These are phyloP conservation scores for Micropoecilia bifurca DNA, from an alignment of 2,797 vertebrate species.

Conservation along the genomic window DNA sequence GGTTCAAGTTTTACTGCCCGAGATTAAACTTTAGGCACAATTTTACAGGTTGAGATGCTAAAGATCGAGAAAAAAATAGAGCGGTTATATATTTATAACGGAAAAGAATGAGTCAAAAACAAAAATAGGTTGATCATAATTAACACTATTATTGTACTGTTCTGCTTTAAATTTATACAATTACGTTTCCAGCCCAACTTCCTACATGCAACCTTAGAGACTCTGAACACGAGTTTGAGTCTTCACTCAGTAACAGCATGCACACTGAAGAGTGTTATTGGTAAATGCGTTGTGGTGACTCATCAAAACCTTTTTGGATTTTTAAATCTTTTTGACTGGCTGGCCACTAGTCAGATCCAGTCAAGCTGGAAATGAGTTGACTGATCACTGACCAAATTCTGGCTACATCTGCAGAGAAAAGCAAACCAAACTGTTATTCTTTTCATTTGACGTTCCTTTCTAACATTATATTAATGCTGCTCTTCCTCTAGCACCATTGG, in stretches of 20 bases:
- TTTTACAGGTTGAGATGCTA: neutral
- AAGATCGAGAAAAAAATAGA: neutral
- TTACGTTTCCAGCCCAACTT: neutral
- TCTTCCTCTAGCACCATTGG: neutral
- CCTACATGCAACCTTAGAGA: neutral
- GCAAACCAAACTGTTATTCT: neutral
- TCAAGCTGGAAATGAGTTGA: neutral
- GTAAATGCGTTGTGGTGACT: neutral
- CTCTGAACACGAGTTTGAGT: neutral
- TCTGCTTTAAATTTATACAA: neutral
- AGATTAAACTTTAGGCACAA: neutral
- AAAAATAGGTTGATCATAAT: neutral
- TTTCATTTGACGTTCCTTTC: neutral
- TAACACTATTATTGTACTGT: neutral
- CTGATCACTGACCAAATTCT: neutral
- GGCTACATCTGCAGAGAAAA: neutral
- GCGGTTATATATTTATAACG: neutral
- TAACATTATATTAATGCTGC: neutral
- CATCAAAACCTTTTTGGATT: neutral
- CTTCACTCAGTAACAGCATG: neutral
- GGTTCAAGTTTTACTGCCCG: neutral
- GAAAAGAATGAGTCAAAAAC: neutral
- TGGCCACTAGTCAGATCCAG: neutral
- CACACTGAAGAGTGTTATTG: neutral
- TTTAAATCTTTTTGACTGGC: neutral